phyloP scores from a whole-genome alignment of 92 coral and sea anemone species.

The Zoanthus gigantus region DNA sequence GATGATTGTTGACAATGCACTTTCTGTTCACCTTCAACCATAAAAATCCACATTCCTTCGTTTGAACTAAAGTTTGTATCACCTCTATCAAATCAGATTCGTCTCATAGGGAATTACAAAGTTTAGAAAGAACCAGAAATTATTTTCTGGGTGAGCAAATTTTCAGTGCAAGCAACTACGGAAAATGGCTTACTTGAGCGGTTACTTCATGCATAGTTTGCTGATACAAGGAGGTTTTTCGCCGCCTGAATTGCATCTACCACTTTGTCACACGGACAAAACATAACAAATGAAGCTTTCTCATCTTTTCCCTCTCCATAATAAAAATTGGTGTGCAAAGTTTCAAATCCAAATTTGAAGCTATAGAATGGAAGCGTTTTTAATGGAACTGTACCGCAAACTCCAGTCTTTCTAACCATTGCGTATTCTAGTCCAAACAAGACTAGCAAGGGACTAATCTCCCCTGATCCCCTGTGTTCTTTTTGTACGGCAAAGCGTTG shows the following conservation, averaged over 20 bases:
- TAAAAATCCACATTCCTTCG: no score
- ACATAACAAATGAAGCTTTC: background rate
- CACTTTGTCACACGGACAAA: slow-evolving; percentile 17
- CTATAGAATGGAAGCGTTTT: background rate
- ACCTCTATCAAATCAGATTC: no score
- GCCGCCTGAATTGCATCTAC: background rate
- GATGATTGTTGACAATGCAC: no score
- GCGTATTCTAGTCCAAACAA: slow-evolving; percentile 4
- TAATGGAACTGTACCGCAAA: background rate
- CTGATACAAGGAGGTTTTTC: background rate
- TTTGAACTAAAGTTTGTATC: no score
- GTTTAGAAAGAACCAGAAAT: no score
- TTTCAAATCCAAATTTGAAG: slow-evolving; percentile 10
- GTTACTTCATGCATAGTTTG: background rate
- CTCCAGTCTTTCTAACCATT: slow-evolving; percentile 1
- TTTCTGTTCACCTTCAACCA: no score
- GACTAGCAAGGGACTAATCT: background rate
- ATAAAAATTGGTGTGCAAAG: slow-evolving; percentile 13
- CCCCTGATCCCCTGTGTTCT: slow-evolving; percentile 22
- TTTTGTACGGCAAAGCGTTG: slow-evolving; percentile 21
- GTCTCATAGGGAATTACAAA: no score
- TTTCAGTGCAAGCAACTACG: no score
- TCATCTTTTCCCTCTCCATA: slow-evolving; percentile 47
- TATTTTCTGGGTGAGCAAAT: no score
- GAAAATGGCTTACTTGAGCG: no score